Percentiles rank a stretch among this genome's conserved stretches.
phyloP scores from a whole-genome alignment of 2,113 vertebrate species.

The Probosciger aterrimus region DNA sequence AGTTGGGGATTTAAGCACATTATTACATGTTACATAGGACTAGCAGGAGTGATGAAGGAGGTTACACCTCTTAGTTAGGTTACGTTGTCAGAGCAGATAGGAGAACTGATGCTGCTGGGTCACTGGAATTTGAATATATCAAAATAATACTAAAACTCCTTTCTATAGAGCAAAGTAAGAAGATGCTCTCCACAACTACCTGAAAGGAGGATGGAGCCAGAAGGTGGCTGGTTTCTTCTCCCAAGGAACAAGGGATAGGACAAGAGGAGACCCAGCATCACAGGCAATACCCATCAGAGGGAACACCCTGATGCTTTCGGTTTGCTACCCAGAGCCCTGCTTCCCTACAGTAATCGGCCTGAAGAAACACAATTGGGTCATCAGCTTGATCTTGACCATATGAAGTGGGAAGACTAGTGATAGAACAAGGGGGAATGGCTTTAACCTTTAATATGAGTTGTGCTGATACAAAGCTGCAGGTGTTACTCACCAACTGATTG shows the following conservation, averaged over 20 bases:
- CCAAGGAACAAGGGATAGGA: neutral
- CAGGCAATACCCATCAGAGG: accelerated
- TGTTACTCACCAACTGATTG: neutral
- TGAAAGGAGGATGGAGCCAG: neutral
- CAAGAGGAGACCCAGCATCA: neutral
- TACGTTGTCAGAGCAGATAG: neutral
- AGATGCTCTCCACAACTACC: neutral
- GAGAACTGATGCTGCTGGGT: no score
- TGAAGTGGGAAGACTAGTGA: neutral
- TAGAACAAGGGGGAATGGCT: neutral
- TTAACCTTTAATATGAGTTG: neutral
- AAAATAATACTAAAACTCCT: neutral
- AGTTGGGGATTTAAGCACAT: neutral
- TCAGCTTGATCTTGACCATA: neutral
- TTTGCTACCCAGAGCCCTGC: neutral
- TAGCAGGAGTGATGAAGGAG: neutral
- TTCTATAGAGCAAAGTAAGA: neutral
- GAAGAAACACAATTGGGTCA: neutral
- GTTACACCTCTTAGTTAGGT: neutral
- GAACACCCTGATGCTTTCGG: neutral
- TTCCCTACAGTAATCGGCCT: neutral
- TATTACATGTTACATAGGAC: neutral
- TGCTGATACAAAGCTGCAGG: neutral
- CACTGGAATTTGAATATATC: neutral
- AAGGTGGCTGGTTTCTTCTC: neutral